Conservation (phyloP, 2,888 invertebrate species). For the Myathropa florea region DNA sequence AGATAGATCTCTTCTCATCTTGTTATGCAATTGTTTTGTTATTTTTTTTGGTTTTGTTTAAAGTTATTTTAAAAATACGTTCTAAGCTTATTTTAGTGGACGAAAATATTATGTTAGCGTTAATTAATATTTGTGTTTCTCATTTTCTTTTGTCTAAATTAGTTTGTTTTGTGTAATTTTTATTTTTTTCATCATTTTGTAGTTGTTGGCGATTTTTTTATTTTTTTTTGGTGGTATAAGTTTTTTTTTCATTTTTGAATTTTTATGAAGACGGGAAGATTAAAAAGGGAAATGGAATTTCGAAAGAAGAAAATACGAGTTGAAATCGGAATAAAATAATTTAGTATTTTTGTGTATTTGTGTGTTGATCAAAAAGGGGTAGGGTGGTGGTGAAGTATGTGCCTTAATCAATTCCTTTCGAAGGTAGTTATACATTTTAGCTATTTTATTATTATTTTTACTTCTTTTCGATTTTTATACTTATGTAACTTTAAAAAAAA, state of each 20-base stretch:
- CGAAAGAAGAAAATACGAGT: not conserved
- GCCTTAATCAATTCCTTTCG: conserved; percentile 64
- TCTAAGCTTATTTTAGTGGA: conserved; percentile 71
- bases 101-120: conserved; percentile 70
- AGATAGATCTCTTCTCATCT: conserved; percentile 33
- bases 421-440: conserved; percentile 36
- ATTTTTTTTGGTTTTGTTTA: conserved; percentile 25
- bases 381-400: conserved; percentile 8
- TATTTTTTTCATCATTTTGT: conserved; percentile 5
- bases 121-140: conserved; percentile 56
- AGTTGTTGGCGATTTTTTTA: conserved; percentile 52
- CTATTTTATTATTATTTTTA: conserved; percentile 32
- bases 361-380: not conserved
- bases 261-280: not conserved
- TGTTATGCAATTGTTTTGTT: conserved; percentile 27
- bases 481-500: conserved; percentile 34
- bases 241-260: conserved; percentile 1
- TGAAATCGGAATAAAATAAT: not conserved
- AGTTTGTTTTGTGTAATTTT: conserved; percentile 55
- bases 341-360: not conserved
- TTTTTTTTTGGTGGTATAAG: conserved; percentile 57
- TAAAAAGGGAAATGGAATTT: not conserved
- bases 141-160: conserved; percentile 49
- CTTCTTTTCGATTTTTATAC: conserved; percentile 7
- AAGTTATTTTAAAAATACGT: conserved; percentile 60